A percentile compares a stretch with the other conserved stretches of the same genome.
These are phyloP conservation scores for Leptonema lineaticorne DNA, from an alignment of 1,140 invertebrate genomes.

Conservation along the genomic window DNA sequence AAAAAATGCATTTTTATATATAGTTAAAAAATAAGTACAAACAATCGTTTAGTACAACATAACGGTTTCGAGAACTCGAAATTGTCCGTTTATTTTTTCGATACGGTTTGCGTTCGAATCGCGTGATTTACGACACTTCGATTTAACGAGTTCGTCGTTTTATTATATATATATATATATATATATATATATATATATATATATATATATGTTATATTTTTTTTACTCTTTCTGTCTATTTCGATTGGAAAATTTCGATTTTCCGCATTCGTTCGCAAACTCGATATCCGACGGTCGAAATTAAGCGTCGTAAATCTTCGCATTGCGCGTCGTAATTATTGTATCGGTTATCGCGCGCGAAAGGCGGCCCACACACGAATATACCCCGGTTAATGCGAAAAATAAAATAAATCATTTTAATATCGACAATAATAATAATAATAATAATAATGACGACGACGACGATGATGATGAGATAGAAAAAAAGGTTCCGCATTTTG, in stretches of 20 bases:
- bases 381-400: background rate
- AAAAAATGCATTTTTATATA: too few relatives aligned
- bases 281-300: background rate
- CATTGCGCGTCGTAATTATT: constrained; percentile 5
- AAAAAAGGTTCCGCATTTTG: background rate
- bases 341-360: too few relatives aligned
- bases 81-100: too few relatives aligned
- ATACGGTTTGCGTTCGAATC: too few relatives aligned
- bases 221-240: background rate
- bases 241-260: background rate
- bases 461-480: too few relatives aligned
- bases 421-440: too few relatives aligned
- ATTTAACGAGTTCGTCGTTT: too few relatives aligned
- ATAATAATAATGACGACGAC: too few relatives aligned
- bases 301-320: constrained; percentile 6
- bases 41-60: too few relatives aligned
- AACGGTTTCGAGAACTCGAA: too few relatives aligned
- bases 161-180: background rate
- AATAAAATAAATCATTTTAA: background rate
- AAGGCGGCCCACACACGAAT: background rate
- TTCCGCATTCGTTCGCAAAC: constrained; percentile 2
- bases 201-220: background rate
- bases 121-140: too few relatives aligned
- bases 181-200: background rate
- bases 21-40: too few relatives aligned